These are phyloP conservation scores for Acrossocheilus wenchowensis DNA, from an alignment of 2,797 vertebrate species.

Conservation along the genomic window DNA sequence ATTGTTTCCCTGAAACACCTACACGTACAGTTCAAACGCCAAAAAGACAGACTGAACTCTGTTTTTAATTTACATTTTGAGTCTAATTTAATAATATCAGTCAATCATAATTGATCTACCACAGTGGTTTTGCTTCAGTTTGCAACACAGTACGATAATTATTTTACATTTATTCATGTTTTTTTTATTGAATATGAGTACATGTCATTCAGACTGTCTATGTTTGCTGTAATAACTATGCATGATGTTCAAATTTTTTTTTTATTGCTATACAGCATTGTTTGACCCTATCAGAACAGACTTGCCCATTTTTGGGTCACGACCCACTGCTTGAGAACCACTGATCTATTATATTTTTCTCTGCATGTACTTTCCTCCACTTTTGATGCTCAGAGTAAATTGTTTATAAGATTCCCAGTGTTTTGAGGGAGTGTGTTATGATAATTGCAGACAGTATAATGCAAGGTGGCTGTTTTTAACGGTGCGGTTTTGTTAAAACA, in stretches of 20 bases:
- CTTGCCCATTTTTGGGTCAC: neutral
- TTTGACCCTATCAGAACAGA: neutral
- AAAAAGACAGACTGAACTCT: neutral
- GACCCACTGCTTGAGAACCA: neutral
- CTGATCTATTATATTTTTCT: neutral
- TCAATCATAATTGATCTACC: neutral
- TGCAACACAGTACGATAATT: neutral
- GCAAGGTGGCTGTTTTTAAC: conserved; percentile 26
- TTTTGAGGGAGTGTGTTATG: conserved; percentile 12
- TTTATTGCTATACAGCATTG: neutral
- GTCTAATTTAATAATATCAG: conserved; percentile 3
- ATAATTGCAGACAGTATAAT: neutral
- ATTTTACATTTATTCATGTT: neutral
- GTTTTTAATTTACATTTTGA: neutral
- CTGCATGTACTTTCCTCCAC: neutral
- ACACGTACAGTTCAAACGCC: neutral
- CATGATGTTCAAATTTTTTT: neutral
- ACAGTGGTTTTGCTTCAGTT: neutral
- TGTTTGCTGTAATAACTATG: neutral
- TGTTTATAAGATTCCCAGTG: conserved; percentile 4
- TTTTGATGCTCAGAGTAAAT: neutral
- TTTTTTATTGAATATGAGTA: neutral
- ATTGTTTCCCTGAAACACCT: conserved; percentile 6
- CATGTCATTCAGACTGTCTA: neutral
- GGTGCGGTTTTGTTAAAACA: conserved; percentile 20